Evolutionary conservation across 2,888 invertebrate species (phyloP).

Genomic region (Hololepta plana): DNA sequence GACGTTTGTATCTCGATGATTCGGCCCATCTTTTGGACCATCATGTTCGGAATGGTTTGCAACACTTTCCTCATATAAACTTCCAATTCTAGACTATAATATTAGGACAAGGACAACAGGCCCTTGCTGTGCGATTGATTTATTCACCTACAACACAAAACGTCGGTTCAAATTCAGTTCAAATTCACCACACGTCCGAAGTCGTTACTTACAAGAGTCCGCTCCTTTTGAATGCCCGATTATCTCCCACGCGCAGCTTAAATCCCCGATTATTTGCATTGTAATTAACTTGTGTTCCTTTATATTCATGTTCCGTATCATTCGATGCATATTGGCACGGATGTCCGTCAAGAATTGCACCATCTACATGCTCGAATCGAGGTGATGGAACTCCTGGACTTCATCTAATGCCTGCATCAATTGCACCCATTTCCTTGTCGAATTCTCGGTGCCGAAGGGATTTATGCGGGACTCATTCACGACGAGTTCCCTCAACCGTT

Average conservation of each 20-base stretch:
- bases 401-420: conserved; percentile 87
- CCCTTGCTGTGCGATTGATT: conserved; percentile 88
- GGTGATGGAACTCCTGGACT: conserved; percentile 89
- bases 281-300: conserved; percentile 84
- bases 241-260: conserved; percentile 90
- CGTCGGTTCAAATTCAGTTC: conserved; percentile 64
- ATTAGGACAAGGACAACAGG: conserved; percentile 78
- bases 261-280: conserved; percentile 82
- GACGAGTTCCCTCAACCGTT: no score
- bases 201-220: no score
- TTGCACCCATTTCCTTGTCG: conserved; percentile 76
- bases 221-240: conserved; percentile 55
- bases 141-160: conserved; percentile 76
- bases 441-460: conserved; percentile 52
- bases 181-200: no score
- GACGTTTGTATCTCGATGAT: conserved; percentile 83
- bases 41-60: conserved; percentile 93
- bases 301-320: conserved; percentile 75
- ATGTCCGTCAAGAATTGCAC: conserved; percentile 56
- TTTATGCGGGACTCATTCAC: no score
- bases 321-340: conserved; percentile 61
- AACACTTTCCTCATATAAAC: conserved; percentile 84
- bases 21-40: conserved; percentile 76
- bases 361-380: conserved; percentile 79
- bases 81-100: conserved; percentile 82